Percentiles rank a stretch among this genome's conserved stretches.
phyloP scores from a whole-genome alignment of 2,888 invertebrate genomes.

The Volucella zonaria region DNA sequence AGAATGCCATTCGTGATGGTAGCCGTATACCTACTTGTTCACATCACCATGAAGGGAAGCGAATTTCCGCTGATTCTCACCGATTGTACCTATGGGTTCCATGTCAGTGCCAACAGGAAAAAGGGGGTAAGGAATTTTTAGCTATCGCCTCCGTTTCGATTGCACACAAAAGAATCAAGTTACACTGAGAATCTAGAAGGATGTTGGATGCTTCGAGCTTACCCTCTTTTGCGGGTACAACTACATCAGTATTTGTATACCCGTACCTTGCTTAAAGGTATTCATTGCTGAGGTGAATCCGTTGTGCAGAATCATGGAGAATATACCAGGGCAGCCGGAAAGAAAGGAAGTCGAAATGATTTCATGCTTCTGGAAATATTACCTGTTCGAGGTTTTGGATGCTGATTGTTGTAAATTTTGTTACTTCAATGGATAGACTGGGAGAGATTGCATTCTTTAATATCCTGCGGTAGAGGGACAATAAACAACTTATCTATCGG shows the following conservation, averaged over 20 bases:
- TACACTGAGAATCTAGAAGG: constrained; percentile 29
- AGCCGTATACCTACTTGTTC: constrained; percentile 35
- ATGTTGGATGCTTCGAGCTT: constrained; percentile 11
- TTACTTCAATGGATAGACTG: background rate
- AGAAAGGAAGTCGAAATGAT: constrained; percentile 72
- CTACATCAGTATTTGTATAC: background rate
- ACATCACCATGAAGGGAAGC: constrained; percentile 58
- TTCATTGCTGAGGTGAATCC: constrained; percentile 49
- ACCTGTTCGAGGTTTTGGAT: constrained; percentile 35
- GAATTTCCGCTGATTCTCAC: constrained; percentile 56
- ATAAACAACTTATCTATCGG: constrained; percentile 71
- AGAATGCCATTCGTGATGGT: constrained; percentile 4
- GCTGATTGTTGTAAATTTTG: constrained; percentile 34
- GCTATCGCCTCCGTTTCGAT: constrained; percentile 70
- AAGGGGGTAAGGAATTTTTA: constrained; percentile 64
- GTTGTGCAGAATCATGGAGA: constrained; percentile 12
- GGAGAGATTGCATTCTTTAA: constrained; percentile 70
- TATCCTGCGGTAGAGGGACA: constrained; percentile 65
- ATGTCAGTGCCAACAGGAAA: constrained; percentile 48
- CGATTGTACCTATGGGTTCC: constrained; percentile 11
- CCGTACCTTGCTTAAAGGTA: constrained; percentile 30
- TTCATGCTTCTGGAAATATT: constrained; percentile 59
- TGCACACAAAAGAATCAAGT: constrained; percentile 71
- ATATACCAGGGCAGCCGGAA: constrained; percentile 46
- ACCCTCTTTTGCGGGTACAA: constrained; percentile 21